Base-by-base conservation (phyloP, 2,797 vertebrate genomes). In the Tinamus major region DNA sequence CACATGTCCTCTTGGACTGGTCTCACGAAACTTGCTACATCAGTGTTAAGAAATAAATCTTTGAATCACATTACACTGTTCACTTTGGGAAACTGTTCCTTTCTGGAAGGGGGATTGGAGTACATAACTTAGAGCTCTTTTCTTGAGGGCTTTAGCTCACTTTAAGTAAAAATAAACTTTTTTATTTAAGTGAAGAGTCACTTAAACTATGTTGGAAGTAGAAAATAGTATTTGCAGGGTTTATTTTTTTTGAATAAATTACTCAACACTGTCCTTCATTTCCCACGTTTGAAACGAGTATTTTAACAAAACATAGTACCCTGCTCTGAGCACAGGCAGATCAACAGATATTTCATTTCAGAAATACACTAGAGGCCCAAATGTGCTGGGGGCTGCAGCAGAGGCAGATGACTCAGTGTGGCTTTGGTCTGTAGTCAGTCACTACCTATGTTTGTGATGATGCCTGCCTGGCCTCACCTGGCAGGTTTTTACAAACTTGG, bases 371-470 rank as follows among this genome's bases (percentile, higher is more conserved):
- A 1, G 9, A 75, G 69, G 27, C 23, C 39, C 35, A 48, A 51
- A 11, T 78, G 48, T 69, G 49, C 33, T 72, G 63, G 39, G 31
- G 20, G 15, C 53, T 90, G 71, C 51, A 75, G 59, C 85, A 77
- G 29, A 8, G 14, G 76, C 63, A 27, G 13, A 13, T 74, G 71
- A 19, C 42, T 75, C 37, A 35, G 31, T 46, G 2, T 18, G 35
- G 59, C 51, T 41, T 84, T 39, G 33, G 0, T 70, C 55, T 82
- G 68, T 23, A 85, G 64, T 51, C 61, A 49, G 46, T 51, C 21
- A 3, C n/a, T 41, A 11, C 0, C 1, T 61, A 19, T 35, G 15
- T 61, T 87, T 1, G 0, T 78, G 46, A 26, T 63, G 55, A 29
- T 0, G 3, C 21, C 63, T 84, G 59, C 29, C 31, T 84, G 79